phyloP scores from a whole-genome alignment of 2,888 invertebrate genomes.

The Pterobdella sp. region DNA sequence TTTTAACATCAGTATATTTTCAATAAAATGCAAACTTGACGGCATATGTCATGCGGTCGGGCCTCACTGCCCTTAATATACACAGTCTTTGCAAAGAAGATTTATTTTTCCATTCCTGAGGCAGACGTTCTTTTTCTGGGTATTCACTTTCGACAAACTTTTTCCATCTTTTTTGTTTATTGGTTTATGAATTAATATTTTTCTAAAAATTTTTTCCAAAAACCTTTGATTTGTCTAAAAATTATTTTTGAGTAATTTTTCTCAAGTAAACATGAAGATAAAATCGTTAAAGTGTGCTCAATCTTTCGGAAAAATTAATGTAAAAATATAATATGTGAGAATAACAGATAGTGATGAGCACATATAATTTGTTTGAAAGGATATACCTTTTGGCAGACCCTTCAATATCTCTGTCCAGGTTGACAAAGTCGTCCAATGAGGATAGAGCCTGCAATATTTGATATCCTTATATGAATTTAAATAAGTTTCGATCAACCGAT shows the following conservation, averaged over 20 bases:
- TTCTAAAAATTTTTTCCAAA: not conserved
- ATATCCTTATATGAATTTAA: too few relatives aligned
- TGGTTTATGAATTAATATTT: slow-evolving; percentile 3
- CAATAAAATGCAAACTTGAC: slow-evolving; percentile 59
- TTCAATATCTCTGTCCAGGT: slow-evolving; percentile 88
- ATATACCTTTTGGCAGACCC: slow-evolving; percentile 73
- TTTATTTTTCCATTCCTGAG: slow-evolving; percentile 96
- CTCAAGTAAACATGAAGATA: too few relatives aligned
- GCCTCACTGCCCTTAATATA: slow-evolving; percentile 84
- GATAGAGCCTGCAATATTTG: slow-evolving; percentile 71
- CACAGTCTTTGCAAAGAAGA: slow-evolving; percentile 84
- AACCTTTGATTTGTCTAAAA: too few relatives aligned
- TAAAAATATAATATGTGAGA: not conserved
- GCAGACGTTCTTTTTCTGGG: slow-evolving; percentile 90
- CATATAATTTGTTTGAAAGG: not conserved
- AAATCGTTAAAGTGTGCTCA: too few relatives aligned
- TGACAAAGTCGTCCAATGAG: slow-evolving; percentile 77
- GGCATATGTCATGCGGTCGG: slow-evolving; percentile 93
- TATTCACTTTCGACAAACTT: slow-evolving; percentile 89
- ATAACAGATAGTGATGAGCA: not conserved
- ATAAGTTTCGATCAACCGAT: too few relatives aligned
- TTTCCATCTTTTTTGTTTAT: slow-evolving; percentile 69
- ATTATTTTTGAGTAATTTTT: too few relatives aligned
- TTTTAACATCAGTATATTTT: not conserved
- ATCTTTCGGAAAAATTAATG: not conserved